These are phyloP conservation scores for Herminia tarsipennalis DNA, from an alignment of 2,888 invertebrate genomes.

Conservation along the genomic window DNA sequence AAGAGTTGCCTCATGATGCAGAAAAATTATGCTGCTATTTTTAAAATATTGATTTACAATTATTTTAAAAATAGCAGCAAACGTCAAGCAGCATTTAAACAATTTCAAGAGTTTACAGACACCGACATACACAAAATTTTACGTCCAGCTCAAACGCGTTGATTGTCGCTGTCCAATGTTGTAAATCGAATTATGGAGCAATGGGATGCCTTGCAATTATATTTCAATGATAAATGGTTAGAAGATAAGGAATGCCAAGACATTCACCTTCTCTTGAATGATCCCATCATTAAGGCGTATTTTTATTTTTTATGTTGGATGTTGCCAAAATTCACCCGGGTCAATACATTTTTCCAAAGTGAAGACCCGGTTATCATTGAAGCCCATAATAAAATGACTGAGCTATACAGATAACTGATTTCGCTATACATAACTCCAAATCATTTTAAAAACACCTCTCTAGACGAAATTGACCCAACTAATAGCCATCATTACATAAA, in stretches of 20 bases:
- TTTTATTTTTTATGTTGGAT: constrained; percentile 18
- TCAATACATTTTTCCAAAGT: constrained; percentile 15
- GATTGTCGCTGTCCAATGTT: constrained; percentile 9
- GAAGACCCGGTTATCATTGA: constrained; percentile 17
- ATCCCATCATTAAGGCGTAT: constrained; percentile 14
- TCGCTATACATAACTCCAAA: constrained; percentile 11
- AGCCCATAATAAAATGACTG: constrained; percentile 9
- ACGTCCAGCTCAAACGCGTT: constrained; percentile 14
- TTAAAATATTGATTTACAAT: too few species aligned
- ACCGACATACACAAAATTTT: constrained; percentile 4
- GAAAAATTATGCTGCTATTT: constrained; percentile 47
- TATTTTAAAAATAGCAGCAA: constrained; percentile 25
- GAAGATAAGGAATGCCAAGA: constrained; percentile 11
- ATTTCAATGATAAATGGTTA: constrained; percentile 8
- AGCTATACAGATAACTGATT: constrained; percentile 16
- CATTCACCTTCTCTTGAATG: constrained; percentile 12
- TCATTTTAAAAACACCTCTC: constrained; percentile 11
- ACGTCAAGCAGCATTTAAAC: constrained; percentile 3
- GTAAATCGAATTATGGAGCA: constrained; percentile 14
- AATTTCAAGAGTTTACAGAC: neutral
- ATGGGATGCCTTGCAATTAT: constrained; percentile 5
- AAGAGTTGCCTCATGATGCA: too few species aligned
- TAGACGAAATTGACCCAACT: constrained; percentile 19
- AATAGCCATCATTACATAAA: constrained; percentile 16
- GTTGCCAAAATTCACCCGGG: constrained; percentile 14